Base-by-base conservation (phyloP, 2,113 vertebrate genomes). In the human (Homo sapiens) region DNA sequence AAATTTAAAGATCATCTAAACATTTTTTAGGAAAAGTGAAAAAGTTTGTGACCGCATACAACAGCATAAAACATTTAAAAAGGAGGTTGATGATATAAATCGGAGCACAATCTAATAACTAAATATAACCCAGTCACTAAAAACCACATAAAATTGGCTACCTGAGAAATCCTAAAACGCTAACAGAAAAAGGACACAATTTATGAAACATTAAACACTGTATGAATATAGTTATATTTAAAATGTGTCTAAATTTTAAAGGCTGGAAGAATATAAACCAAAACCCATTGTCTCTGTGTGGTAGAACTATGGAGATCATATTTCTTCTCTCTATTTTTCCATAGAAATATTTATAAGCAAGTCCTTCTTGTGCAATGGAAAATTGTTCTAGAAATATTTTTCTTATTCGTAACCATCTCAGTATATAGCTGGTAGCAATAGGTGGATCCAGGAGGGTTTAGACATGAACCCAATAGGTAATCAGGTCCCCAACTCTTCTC, bases 351-450 rank as follows among this genome's bases (percentile, higher is more conserved):
- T 81, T 82, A 83, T 68, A 92, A 72, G 18, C 18, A 64, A 70
- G 38, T 68, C 59, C 18, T 92, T 93, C 50, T 89, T 90, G 2
- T 59, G 52, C 45, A 93, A 84, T 32, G 45, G 45, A 11, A 93
- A 96, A 64, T 50, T 48, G 32, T 52, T 84, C 55, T 93, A 84
- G 14, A 87, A 70, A 84, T n/a, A 52, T 92, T 90, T 93, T 93
- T 75, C 30, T 94, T 70, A 89, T 96, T 91, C 5, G 3, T 48
- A 89, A 89, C 6, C 23, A 20, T 57, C 22, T 11, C 11, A 45
- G 18, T 70, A 80, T 95, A 61, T 27, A 95, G 35, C 38, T 66
- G 72, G 9, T 43, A 90, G 73, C 16, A 30, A 2, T 64, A 81
- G 5, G 8, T 75, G 4, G 48, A 66, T 55, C 45, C 35, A 93